These are phyloP conservation scores for Rhadina sibilatrix DNA, from an alignment of 2,113 vertebrate genomes.

Conservation along the genomic window DNA sequence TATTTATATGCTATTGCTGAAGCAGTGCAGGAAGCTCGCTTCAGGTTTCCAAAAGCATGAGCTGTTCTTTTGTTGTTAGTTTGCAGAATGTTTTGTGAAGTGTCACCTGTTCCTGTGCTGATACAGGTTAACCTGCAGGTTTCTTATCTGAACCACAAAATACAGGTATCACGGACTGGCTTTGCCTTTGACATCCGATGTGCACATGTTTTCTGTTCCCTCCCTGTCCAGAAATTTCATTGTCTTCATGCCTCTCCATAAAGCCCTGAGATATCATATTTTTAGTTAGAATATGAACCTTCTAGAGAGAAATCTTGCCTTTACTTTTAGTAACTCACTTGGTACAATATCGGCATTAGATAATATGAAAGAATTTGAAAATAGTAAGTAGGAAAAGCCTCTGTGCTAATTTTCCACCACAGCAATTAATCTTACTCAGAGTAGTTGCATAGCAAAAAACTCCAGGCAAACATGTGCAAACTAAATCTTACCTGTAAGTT, in stretches of 20 bases:
- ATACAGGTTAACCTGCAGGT: not conserved
- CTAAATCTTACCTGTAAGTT: not conserved
- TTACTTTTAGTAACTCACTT: not conserved
- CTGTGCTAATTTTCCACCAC: not conserved
- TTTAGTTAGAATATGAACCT: not conserved
- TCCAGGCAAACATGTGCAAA: not conserved
- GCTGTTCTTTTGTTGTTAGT: not conserved
- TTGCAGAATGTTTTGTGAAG: not conserved
- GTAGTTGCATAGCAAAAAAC: not conserved
- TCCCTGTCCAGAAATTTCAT: not conserved
- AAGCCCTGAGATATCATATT: not conserved
- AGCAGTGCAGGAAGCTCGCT: not conserved
- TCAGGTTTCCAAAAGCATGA: not conserved
- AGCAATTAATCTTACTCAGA: not conserved
- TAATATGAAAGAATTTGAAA: not conserved
- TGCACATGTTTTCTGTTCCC: not conserved
- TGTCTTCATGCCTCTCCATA: not conserved
- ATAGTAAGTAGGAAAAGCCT: not conserved
- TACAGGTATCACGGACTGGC: not conserved
- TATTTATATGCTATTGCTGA: not conserved
- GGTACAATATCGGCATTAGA: not conserved
- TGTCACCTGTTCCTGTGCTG: not conserved
- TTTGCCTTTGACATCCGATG: not conserved
- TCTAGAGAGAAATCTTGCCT: not conserved
- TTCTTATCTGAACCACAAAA: not conserved